Evolutionary conservation across 2,888 invertebrate species (phyloP).

Genomic region (Nebria salina): DNA sequence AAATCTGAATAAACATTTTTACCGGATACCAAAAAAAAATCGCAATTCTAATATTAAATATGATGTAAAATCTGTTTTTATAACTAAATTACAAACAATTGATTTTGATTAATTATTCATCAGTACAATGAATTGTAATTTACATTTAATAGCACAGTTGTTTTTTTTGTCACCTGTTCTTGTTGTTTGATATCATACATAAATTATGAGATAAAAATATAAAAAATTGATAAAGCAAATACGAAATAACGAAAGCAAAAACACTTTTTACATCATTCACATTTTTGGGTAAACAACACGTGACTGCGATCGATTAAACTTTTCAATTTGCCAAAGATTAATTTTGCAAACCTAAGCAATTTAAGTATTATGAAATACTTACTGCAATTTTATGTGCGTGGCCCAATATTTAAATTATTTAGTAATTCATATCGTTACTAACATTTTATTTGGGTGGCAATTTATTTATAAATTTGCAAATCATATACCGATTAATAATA

Average conservation of each 20-base stretch:
- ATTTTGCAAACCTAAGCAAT: neutral
- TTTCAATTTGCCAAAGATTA: neutral
- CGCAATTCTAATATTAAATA: neutral
- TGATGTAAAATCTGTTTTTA: neutral
- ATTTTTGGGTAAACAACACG: conserved; percentile 10
- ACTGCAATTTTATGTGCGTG: neutral
- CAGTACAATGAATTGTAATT: neutral
- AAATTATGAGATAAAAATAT: neutral
- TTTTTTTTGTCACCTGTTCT: neutral
- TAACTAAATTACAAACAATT: neutral
- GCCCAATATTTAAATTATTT: neutral
- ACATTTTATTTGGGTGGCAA: too few species aligned
- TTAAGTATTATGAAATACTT: neutral
- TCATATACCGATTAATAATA: too few species aligned
- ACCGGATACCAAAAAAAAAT: neutral
- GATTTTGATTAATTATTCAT: neutral
- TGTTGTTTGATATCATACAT: neutral
- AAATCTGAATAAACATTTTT: neutral
- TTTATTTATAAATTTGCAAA: too few species aligned
- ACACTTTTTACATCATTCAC: conserved; percentile 18
- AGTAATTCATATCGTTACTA: too few species aligned
- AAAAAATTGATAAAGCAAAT: neutral
- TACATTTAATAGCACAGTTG: neutral
- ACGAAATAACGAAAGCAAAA: neutral
- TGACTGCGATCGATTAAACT: neutral